Conservation (phyloP, 2,797 vertebrate genomes). For the Pterois miles region DNA sequence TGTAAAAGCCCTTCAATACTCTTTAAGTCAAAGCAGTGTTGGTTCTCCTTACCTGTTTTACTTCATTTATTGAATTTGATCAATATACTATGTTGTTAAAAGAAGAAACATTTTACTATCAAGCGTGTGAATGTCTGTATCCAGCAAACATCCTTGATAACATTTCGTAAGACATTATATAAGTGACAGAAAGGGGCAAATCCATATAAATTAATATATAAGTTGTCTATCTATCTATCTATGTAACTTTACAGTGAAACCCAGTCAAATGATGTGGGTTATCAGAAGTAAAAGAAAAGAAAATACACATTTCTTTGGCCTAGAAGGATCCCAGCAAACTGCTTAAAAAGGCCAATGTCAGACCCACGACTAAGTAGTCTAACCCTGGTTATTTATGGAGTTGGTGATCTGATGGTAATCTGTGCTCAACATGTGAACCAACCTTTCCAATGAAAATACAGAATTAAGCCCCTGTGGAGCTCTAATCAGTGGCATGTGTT, state of each 20-base stretch:
- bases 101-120: background rate
- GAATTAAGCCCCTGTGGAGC: constrained; percentile 17
- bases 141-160: background rate
- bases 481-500: constrained; percentile 47
- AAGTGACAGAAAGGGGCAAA: too few relatives aligned
- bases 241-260: too few relatives aligned
- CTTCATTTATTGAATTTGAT: background rate
- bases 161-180: background rate
- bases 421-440: constrained; percentile 38
- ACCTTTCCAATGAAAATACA: constrained; percentile 17
- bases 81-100: background rate
- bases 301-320: background rate
- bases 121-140: background rate
- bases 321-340: background rate
- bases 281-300: background rate
- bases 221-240: too few relatives aligned
- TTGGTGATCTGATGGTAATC: constrained; percentile 35
- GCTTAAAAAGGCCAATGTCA: background rate
- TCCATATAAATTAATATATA: too few relatives aligned
- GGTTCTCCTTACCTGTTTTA: too few relatives aligned
- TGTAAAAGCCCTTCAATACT: background rate
- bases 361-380: background rate
- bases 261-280: background rate
- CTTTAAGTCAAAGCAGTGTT: too few relatives aligned
- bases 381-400: constrained; percentile 15